Conservation (phyloP, 2,888 invertebrate species). For the Deilephila elpenor region DNA sequence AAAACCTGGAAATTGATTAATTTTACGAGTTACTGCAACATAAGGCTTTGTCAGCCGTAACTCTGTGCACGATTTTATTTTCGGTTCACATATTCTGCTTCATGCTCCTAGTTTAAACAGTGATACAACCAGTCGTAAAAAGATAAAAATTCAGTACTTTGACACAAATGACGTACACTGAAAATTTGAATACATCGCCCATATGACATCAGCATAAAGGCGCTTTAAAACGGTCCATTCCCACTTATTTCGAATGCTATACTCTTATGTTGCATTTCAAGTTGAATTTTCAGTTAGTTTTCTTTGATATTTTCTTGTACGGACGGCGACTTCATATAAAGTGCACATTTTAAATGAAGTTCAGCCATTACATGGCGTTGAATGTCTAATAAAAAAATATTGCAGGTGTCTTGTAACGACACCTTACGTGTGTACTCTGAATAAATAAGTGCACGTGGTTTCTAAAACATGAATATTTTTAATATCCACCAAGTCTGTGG, state of each 20-base stretch:
- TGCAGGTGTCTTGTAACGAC: neutral
- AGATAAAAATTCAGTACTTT: conserved; percentile 39
- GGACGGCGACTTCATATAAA: neutral
- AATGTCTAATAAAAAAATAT: neutral
- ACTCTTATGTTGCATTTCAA: conserved; percentile 28
- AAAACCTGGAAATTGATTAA: conserved; percentile 24
- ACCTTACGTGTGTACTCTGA: neutral
- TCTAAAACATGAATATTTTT: no score
- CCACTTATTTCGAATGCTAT: conserved; percentile 34
- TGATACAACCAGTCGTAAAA: conserved; percentile 33
- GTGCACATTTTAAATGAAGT: conserved; percentile 4
- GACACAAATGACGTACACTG: conserved; percentile 41
- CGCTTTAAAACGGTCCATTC: conserved; percentile 38
- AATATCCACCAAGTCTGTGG: no score
- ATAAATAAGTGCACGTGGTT: neutral
- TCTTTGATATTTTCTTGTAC: conserved; percentile 5
- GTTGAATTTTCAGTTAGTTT: neutral
- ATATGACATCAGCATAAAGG: conserved; percentile 43
- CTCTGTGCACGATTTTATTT: conserved; percentile 22
- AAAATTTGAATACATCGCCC: conserved; percentile 44
- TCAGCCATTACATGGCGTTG: conserved; percentile 7
- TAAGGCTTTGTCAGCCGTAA: neutral
- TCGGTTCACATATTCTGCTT: conserved; percentile 8
- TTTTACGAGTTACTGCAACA: conserved; percentile 19
- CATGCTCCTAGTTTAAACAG: conserved; percentile 19